Evolutionary conservation across 2,113 vertebrate species (phyloP), one percentile per base, ranked within the genome.

Genomic region (Sardina pilchardus): DNA sequence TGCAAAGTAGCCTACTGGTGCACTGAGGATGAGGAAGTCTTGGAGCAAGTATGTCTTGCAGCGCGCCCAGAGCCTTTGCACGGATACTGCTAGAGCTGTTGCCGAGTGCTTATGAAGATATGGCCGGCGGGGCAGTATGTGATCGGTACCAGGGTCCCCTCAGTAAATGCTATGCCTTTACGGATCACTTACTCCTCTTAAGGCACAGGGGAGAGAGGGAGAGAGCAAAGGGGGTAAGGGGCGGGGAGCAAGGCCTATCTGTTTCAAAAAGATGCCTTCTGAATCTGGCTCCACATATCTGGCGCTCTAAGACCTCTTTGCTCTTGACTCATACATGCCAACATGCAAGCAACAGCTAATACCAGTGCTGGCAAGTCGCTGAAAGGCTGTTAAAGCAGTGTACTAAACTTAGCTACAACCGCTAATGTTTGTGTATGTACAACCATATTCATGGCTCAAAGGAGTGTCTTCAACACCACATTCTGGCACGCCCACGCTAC

Each of bases 81-180:
- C 21, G 21, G 21, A 21, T 39, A 48, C 50, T 45, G 36, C 21
- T 63, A 42, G 26, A 86, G 86, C 86, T 91, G 91, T 93, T 91
- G 94, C 95, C 96, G 96, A 93, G 96, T 94, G 81, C 84, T 93
- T 93, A 56, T 81, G 90, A 84, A 89, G 88, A 89, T 92, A 88
- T 89, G 94, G 95, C 91, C 93, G 93, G 87, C 50, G 78, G 81
- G 84, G 85, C 87, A 1, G 84, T 92, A 90, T 92, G 88, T 90
- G 94, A 93, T 93, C 91, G 90, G 92, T 90, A 10, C 81, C 91
- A 44, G 82, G 34, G 91, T 90, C 87, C 88, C 93, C 92, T 94
- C 91, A 88, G 87, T 90, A 90, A 88, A 63, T 89, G 87, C 71
- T 86, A 89, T 93, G 92, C 89, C 90, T 86, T 92, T 88, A 92